Evolutionary conservation across 64 coral and sea anemone species (phyloP), one percentile per base, ranked within the genome.

Genomic region (Porites lutea): DNA sequence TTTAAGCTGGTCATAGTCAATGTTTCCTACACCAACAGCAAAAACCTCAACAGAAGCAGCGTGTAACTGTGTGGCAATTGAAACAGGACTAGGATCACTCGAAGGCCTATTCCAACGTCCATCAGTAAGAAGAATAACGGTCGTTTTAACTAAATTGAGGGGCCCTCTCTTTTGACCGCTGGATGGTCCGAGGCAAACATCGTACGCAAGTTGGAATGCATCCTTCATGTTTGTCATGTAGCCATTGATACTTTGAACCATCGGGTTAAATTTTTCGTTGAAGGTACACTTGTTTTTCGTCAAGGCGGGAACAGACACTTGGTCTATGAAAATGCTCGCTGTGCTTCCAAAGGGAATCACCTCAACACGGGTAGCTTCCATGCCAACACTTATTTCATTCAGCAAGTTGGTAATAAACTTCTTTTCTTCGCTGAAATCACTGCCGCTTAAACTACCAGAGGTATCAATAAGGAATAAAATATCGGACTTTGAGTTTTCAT

Each of bases 221-320:
- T 88, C 76, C 48, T 78, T 86, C 95, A 94, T 97, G 60, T 94
- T 94, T 8, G 95, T 97, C 19, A 23, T 21, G 2, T 75, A 82
- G 3, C 59, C 44, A 50, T 69, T 68, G 5, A 68, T 84, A 61
- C 80, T 89, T 47, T 87, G 79, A 0, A 0, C 1, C 11, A 97
- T 52, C 5, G 75, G 2, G 14, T 43, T 48, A 48, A 94, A 97
- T 51, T 63, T 88, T 22, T 91, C 82, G 88, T 94, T 94, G 59
- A 97, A 94, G 2, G 87, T 90, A 59, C 95, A 97, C 69, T 97
- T 97, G 68, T 82, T 97, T 20, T 97, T 88, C 0, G 77, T 55
- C 5, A 72, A 5, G 0, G 15, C 48, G 2, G 88, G 82, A 5
- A 5, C 21, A 8, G 95, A 97, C 63, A 97, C 90, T 13, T 93